These are phyloP conservation scores for Gymnoscopelus microlampas DNA, from an alignment of 2,797 vertebrate genomes.

Conservation along the genomic window DNA sequence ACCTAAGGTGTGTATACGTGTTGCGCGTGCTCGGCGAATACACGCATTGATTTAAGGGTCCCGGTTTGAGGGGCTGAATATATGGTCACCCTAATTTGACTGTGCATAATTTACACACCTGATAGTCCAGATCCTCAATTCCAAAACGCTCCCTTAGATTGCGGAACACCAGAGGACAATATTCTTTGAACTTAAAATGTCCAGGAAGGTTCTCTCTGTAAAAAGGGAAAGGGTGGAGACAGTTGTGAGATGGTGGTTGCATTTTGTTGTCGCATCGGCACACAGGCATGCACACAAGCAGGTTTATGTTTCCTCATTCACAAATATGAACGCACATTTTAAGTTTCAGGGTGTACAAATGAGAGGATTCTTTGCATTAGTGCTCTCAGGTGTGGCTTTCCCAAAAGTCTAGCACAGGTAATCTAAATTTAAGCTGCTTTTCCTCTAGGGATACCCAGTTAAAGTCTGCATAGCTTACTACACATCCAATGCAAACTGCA, in stretches of 20 bases:
- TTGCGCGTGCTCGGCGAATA: too few species aligned
- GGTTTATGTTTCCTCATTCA: too few species aligned
- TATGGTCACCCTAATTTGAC: background rate
- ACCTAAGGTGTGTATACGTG: too few species aligned
- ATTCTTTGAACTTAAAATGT: slow-evolving; percentile 97
- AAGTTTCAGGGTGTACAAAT: background rate
- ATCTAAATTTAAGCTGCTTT: background rate
- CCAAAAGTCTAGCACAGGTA: background rate
- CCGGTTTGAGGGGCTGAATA: too few species aligned
- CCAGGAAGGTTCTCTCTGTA: slow-evolving; percentile 93
- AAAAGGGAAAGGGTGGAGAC: slow-evolving; percentile 3
- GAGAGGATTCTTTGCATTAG: background rate
- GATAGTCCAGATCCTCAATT: slow-evolving; percentile 92
- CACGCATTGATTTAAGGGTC: too few species aligned
- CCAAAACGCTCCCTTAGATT: slow-evolving; percentile 93
- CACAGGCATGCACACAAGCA: background rate
- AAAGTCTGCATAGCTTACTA: background rate
- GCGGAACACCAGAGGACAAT: slow-evolving; percentile 94
- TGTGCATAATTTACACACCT: slow-evolving; percentile 73
- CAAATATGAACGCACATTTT: background rate
- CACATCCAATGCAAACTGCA: background rate
- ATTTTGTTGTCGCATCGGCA: background rate
- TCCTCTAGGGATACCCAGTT: background rate
- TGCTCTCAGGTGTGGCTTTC: background rate
- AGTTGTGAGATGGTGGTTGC: background rate